A percentile compares a stretch with the other conserved stretches of the same genome.
These are phyloP conservation scores for Nansenia antarctica DNA, from an alignment of 2,113 vertebrate genomes.

Conservation along the genomic window DNA sequence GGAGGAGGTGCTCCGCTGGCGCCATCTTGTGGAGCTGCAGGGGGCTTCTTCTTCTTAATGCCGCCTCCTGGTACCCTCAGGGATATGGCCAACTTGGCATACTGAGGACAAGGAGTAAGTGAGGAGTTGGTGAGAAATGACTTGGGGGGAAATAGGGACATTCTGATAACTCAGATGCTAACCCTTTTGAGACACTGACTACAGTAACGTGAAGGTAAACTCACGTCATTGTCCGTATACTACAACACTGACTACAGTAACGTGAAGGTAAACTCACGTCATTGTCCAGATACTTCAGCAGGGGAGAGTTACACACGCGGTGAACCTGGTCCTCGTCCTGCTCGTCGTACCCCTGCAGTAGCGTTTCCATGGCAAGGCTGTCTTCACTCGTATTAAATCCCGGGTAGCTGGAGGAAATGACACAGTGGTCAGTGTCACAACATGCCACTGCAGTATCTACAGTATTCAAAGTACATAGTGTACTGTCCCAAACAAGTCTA, in stretches of 20 bases:
- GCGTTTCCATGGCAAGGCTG: slow-evolving; percentile 86
- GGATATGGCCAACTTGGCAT: slow-evolving; percentile 94
- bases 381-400: slow-evolving; percentile 96
- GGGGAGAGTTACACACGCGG: slow-evolving; percentile 90
- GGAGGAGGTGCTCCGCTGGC: slow-evolving; percentile 69
- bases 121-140: not conserved
- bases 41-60: slow-evolving; percentile 89
- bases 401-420: slow-evolving; percentile 81
- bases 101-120: slow-evolving; percentile 73
- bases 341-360: slow-evolving; percentile 93
- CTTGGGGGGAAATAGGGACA: too few species aligned
- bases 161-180: too few species aligned
- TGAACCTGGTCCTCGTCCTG: slow-evolving; percentile 94
- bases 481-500: too few species aligned
- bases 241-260: slow-evolving; percentile 69
- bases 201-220: slow-evolving; percentile 35
- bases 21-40: slow-evolving; percentile 73
- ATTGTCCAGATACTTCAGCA: slow-evolving; percentile 99
- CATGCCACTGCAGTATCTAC: too few species aligned
- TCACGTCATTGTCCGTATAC: slow-evolving; percentile 99
- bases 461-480: too few species aligned
- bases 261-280: slow-evolving; percentile 81
- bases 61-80: slow-evolving; percentile 92
- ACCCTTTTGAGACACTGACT: too few species aligned
- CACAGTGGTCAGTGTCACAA: not conserved